These are phyloP conservation scores for Butorides virescens DNA, from an alignment of 2,113 vertebrate genomes.

Conservation along the genomic window DNA sequence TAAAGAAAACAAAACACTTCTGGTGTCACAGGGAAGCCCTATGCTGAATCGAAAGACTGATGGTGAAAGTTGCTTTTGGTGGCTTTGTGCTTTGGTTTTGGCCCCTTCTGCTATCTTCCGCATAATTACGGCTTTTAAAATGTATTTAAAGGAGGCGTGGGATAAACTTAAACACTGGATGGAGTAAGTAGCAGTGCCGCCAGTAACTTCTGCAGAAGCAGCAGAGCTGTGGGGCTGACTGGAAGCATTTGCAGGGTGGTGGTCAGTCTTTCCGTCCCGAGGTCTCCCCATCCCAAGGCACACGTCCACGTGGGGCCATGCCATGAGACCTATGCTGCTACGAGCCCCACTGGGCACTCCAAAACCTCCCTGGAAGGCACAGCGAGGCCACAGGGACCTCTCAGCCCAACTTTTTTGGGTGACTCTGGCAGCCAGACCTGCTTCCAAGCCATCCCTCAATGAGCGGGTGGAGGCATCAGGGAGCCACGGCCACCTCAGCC, in stretches of 20 bases:
- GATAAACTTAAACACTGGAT: background rate
- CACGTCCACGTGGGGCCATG: fast-evolving
- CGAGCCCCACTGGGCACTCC: fast-evolving
- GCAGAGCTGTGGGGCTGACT: background rate
- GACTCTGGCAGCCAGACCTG: background rate
- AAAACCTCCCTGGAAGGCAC: background rate
- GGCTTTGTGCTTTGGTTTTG: background rate
- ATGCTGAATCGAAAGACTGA: background rate
- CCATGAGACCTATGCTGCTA: fast-evolving
- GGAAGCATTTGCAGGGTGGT: background rate
- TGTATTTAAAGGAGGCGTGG: background rate
- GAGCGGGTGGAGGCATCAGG: fast-evolving
- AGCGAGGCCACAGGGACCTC: background rate
- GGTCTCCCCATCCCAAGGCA: background rate
- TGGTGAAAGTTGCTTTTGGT: background rate
- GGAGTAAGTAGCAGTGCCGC: background rate
- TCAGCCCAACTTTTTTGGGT: background rate
- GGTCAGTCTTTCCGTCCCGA: fast-evolving
- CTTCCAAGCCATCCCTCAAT: background rate
- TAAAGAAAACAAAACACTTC: background rate
- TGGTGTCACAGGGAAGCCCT: background rate
- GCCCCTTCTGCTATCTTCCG: background rate
- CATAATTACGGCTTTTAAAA: background rate
- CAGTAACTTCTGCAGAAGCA: background rate
- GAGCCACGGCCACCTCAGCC: background rate